These are phyloP conservation scores for Shargacucullia verbasci DNA, from an alignment of 2,888 invertebrate genomes.

Conservation along the genomic window DNA sequence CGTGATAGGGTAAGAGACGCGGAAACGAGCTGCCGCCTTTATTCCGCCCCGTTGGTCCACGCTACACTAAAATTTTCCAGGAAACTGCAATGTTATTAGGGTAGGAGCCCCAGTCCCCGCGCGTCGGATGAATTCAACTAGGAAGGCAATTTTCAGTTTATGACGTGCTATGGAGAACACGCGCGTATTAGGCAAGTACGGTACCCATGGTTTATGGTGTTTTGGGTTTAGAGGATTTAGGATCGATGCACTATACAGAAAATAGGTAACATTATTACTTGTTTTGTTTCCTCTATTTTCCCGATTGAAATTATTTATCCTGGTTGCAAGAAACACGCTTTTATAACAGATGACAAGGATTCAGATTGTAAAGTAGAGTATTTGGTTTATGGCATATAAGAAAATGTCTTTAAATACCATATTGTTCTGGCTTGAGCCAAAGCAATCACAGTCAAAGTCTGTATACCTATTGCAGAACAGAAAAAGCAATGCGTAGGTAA, in stretches of 20 bases:
- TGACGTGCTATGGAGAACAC: constrained; percentile 74
- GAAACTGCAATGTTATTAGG: constrained; percentile 78
- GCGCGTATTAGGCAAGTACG: constrained; percentile 68
- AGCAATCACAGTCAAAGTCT: too few relatives aligned
- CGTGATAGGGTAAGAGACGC: constrained; percentile 26
- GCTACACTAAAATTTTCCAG: constrained; percentile 76
- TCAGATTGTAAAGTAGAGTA: too few relatives aligned
- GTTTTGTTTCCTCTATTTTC: background rate
- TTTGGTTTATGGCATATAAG: too few relatives aligned
- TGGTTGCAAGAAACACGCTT: too few relatives aligned
- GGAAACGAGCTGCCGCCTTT: constrained; percentile 58
- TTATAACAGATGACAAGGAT: too few relatives aligned
- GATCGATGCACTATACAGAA: constrained; percentile 5
- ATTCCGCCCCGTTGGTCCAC: constrained; percentile 67
- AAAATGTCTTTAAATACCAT: too few relatives aligned
- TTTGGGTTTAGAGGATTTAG: constrained; percentile 29
- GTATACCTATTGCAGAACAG: too few relatives aligned
- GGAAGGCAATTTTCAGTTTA: constrained; percentile 86
- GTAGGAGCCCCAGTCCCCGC: constrained; percentile 67
- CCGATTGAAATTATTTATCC: too few relatives aligned
- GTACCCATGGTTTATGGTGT: constrained; percentile 63
- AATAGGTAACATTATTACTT: background rate
- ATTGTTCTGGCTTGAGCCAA: too few relatives aligned
- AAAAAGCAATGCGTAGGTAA: background rate
- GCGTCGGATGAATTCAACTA: constrained; percentile 82